Conservation (phyloP, 2,797 vertebrate genomes). For the Potorous gilbertii region DNA sequence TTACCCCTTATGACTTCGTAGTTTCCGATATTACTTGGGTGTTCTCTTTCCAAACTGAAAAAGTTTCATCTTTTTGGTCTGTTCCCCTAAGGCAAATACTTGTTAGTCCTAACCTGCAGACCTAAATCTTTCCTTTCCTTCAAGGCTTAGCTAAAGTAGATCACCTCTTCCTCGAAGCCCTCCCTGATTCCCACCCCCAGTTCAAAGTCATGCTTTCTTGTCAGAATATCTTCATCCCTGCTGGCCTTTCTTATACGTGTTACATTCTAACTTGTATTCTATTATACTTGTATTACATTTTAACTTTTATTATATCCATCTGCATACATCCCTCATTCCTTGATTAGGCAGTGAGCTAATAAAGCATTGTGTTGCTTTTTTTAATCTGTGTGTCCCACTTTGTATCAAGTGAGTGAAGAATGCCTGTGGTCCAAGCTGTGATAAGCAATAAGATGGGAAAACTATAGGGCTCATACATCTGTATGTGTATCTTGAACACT, state of each 20-base stretch:
- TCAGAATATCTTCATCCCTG: background rate
- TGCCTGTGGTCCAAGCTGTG: background rate
- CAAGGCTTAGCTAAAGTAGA: background rate
- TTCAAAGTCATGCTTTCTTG: background rate
- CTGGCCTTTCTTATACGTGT: background rate
- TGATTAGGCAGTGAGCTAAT: background rate
- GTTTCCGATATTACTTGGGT: background rate
- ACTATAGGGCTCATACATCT: background rate
- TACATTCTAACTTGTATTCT: background rate
- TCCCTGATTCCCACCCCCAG: background rate
- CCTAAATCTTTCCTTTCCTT: background rate
- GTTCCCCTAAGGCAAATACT: background rate
- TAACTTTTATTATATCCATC: background rate
- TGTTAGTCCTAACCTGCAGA: background rate
- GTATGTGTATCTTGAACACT: background rate
- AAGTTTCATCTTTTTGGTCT: background rate
- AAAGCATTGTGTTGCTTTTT: background rate
- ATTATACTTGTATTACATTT: background rate
- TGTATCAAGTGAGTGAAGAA: background rate
- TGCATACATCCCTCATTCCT: background rate
- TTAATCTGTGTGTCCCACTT: background rate
- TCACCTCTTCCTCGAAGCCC: background rate
- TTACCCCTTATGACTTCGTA: background rate
- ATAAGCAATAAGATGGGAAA: background rate
- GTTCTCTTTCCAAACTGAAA: background rate